Conservation (phyloP, 2,113 vertebrate genomes). For the Mungos mungo region DNA sequence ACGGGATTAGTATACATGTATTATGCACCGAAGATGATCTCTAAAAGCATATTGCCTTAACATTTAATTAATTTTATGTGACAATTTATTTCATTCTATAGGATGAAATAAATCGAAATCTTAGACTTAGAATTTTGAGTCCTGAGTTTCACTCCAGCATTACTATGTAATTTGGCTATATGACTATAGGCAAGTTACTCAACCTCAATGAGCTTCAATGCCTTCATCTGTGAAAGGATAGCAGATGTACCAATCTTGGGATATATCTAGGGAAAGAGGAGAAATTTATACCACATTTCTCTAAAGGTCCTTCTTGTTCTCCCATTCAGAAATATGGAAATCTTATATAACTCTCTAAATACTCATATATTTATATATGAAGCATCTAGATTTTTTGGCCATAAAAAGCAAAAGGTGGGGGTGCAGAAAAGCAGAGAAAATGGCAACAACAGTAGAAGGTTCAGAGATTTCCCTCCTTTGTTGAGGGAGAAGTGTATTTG, state of each 20-base stretch:
- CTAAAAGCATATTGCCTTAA: not conserved
- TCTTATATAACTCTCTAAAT: not conserved
- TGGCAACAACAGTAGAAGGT: not conserved
- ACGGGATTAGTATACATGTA: not conserved
- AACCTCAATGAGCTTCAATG: not conserved
- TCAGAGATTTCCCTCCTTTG: not conserved
- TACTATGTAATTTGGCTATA: not conserved
- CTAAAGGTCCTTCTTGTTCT: not conserved
- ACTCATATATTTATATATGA: not conserved
- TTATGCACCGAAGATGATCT: not conserved
- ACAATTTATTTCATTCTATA: constrained; percentile 5
- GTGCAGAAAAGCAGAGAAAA: not conserved
- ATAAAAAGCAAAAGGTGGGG: not conserved
- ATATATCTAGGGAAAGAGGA: not conserved
- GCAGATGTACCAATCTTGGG: not conserved
- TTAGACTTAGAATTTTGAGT: not conserved
- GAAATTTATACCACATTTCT: not conserved
- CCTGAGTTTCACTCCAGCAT: not conserved
- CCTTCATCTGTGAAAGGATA: not conserved
- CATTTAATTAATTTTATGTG: not conserved
- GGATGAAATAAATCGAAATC: not conserved
- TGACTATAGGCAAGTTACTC: not conserved
- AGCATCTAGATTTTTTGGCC: not conserved
- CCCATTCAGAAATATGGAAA: not conserved
- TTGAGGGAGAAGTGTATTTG: not conserved